Percentiles rank a stretch among this genome's conserved stretches.
phyloP scores from a whole-genome alignment of 2,888 invertebrate genomes.

The Plagodis dolabraria region DNA sequence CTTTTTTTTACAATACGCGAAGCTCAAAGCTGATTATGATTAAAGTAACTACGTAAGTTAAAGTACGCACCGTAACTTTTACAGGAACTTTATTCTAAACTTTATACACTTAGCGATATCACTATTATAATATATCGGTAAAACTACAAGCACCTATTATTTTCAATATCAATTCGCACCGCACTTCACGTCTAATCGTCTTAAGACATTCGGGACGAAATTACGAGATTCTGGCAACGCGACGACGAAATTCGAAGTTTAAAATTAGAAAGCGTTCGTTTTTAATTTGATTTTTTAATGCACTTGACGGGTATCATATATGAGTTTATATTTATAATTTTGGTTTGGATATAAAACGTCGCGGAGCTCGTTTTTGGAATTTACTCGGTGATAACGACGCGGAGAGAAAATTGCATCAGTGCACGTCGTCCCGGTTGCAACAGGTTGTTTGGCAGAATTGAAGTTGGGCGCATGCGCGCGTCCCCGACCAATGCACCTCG shows the following conservation, averaged over 20 bases:
- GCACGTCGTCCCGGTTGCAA: slow-evolving; percentile 81
- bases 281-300: slow-evolving; percentile 25
- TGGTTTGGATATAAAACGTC: slow-evolving; percentile 32
- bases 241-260: slow-evolving; percentile 38
- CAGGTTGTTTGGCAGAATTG: slow-evolving; percentile 78
- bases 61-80: slow-evolving; percentile 40
- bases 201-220: slow-evolving; percentile 62
- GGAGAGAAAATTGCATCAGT: slow-evolving; percentile 74
- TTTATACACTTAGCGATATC: slow-evolving; percentile 12
- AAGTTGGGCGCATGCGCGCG: slow-evolving; percentile 66
- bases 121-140: slow-evolving; percentile 41
- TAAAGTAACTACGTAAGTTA: no score
- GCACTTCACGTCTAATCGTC: slow-evolving; percentile 65
- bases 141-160: slow-evolving; percentile 62
- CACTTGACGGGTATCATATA: slow-evolving; percentile 39
- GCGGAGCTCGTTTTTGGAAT: slow-evolving; percentile 44
- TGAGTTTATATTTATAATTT: slow-evolving; percentile 28
- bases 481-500: slow-evolving; percentile 58
- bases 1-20: slow-evolving; percentile 27
- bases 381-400: slow-evolving; percentile 59
- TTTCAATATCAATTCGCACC: slow-evolving; percentile 60
- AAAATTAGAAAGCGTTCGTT: slow-evolving; percentile 38
- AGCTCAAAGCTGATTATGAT: slow-evolving; percentile 15
- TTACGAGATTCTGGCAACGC: slow-evolving; percentile 54
- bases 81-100: slow-evolving; percentile 51